Conservation (phyloP, 2,888 invertebrate species). For the Xestia c-nigrum region DNA sequence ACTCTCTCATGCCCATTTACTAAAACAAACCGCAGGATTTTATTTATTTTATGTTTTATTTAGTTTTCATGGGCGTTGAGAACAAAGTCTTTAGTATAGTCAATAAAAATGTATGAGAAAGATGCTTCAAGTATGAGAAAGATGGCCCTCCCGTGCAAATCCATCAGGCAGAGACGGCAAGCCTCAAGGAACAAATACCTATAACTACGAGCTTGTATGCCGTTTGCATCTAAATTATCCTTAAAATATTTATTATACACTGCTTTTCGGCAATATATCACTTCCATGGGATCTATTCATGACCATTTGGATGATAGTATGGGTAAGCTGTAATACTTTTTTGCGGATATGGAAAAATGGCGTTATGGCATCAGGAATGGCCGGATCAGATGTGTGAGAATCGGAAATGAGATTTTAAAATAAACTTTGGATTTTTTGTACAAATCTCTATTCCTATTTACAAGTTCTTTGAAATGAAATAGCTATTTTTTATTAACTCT, state of each 20-base stretch:
- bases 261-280: conserved; percentile 41
- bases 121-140: conserved; percentile 24
- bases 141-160: conserved; percentile 17
- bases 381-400: conserved; percentile 27
- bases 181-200: conserved; percentile 25
- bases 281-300: conserved; percentile 38
- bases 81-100: background rate
- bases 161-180: conserved; percentile 17
- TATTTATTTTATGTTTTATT: too few species aligned
- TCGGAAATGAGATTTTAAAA: conserved; percentile 13
- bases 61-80: background rate
- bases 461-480: background rate
- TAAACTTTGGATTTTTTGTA: background rate
- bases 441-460: conserved; percentile 2
- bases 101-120: conserved; percentile 30
- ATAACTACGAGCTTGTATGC: conserved; percentile 32
- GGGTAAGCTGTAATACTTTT: conserved; percentile 22
- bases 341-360: conserved; percentile 34
- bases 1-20: background rate
- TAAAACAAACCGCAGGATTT: background rate
- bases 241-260: conserved; percentile 45
- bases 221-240: conserved; percentile 55
- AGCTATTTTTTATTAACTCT: background rate
- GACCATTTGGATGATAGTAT: conserved; percentile 26
- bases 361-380: conserved; percentile 9